Evolutionary conservation across 2,888 invertebrate species (phyloP), one percentile per base, ranked within the genome.

Genomic region (Meiosimyza decipiens): DNA sequence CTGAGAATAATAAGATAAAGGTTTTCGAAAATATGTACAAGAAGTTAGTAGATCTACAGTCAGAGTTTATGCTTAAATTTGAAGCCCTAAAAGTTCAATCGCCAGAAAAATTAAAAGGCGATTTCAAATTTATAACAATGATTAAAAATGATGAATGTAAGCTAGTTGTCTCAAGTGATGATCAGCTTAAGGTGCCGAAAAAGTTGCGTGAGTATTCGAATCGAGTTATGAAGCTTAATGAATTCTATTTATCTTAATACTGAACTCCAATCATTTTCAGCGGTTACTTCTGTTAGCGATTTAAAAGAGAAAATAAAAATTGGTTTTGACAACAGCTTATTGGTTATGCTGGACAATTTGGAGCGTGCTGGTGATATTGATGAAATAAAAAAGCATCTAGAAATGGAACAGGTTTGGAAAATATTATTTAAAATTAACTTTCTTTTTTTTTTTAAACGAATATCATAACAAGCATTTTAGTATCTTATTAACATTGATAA

Each of bases 111-210:
- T 13, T 74, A 0, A 69, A 72, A 4, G 47, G 57, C 1, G 62
- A 71, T 18, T 82, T 71, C 70, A 81, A 80, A 71, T 77, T 82
- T 28, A 74, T 83, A n/a, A 69, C 76, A 6, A n/a, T 82, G 57
- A 60, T 76, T 0, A 67, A 71, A 3, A 75, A 77, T 28, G 78
- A 79, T 0, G 75, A 75, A 3, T 77, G 76, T 16, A 75, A 77
- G 50, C 33, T 80, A 59, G 55, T 82, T 13, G 66, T 81, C 6
- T 74, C 76, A 9, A 72, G 78, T 0, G 78, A 78, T 33, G 79
- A 81, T 55, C 16, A 78, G 40, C 16, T 70, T 2, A 67, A 62
- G 12, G 50, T 81, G 22, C 79, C 83, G 11, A 77, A 71, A 15
- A 73, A 71, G 15, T 47, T 80, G 6, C 79, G 83, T 83, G 60